phyloP scores from a whole-genome alignment of 2,113 vertebrate species.

The Dicaeum eximium region DNA sequence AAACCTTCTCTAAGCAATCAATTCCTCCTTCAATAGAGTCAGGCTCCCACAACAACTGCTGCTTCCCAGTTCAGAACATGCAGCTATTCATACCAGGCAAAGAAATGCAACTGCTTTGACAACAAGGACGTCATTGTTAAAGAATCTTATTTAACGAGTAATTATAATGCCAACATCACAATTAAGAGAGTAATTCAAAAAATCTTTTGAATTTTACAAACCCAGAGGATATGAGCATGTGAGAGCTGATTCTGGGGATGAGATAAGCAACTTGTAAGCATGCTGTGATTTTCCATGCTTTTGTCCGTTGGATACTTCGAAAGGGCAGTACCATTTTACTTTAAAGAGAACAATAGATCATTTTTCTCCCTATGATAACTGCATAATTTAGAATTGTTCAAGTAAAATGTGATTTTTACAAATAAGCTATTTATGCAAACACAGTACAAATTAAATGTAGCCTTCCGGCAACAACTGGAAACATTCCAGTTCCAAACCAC shows the following conservation, averaged over 20 bases:
- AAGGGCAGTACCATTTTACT: slow-evolving; percentile 41
- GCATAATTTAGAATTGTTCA: slow-evolving; percentile 51
- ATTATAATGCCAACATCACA: slow-evolving; percentile 35
- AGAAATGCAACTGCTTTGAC: neutral
- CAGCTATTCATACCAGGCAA: neutral
- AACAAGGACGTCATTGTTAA: slow-evolving; percentile 34
- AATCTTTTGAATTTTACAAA: slow-evolving; percentile 51
- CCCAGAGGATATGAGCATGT: neutral
- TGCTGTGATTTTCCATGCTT: neutral
- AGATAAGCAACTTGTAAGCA: slow-evolving; percentile 11
- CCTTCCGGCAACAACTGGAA: slow-evolving; percentile 55
- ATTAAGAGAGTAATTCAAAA: slow-evolving; percentile 45
- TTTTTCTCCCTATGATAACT: slow-evolving; percentile 39
- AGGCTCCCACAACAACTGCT: neutral
- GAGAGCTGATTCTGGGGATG: neutral
- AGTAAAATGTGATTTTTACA: slow-evolving; percentile 50
- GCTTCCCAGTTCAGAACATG: neutral
- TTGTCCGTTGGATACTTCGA: neutral
- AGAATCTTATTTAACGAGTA: slow-evolving; percentile 28
- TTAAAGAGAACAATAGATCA: slow-evolving; percentile 45
- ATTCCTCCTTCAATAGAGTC: neutral
- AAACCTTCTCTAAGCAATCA: neutral
- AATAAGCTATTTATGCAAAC: slow-evolving; percentile 63
- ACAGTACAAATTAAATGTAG: slow-evolving; percentile 51
- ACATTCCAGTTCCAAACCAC: slow-evolving; percentile 47